Conservation (phyloP, 2,888 invertebrate species). For the Amblyteles armatorius region DNA sequence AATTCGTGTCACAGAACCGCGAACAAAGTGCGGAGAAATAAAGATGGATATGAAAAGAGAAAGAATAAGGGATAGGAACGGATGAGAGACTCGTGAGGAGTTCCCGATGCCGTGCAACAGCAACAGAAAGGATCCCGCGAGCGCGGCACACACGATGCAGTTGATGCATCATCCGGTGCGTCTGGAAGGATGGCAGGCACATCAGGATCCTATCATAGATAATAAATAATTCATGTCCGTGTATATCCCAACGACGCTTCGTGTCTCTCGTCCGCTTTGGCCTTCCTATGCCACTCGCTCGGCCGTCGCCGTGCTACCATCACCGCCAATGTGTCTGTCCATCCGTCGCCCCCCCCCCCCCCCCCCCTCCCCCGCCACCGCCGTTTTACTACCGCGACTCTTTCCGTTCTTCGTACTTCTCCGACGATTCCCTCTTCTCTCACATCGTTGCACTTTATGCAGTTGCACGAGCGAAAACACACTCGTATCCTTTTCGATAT, state of each 20-base stretch:
- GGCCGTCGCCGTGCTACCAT: constrained; percentile 1
- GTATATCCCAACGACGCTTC: constrained; percentile 68
- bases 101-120: constrained; percentile 45
- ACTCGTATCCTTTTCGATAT: constrained; percentile 38
- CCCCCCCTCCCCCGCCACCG: background rate
- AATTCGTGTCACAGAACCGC: constrained; percentile 22
- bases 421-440: constrained; percentile 12
- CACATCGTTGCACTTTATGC: constrained; percentile 61
- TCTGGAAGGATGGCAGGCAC: constrained; percentile 74
- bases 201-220: constrained; percentile 81
- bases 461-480: constrained; percentile 56
- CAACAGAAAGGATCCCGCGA: constrained; percentile 35
- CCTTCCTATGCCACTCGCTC: constrained; percentile 26
- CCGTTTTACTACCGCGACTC: constrained; percentile 44
- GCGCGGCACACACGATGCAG: constrained; percentile 57
- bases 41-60: constrained; percentile 29
- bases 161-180: constrained; percentile 77
- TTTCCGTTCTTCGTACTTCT: constrained; percentile 27
- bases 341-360: constrained; percentile 26
- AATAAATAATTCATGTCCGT: constrained; percentile 81
- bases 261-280: constrained; percentile 64
- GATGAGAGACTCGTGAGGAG: constrained; percentile 35
- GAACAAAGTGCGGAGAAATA: constrained; percentile 51
- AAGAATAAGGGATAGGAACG: constrained; percentile 45
- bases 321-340: constrained; percentile 56